A percentile compares a stretch with the other conserved stretches of the same genome.
Conservation (phyloP, 2,113 vertebrate genomes). For the Phyllostomus discolor region DNA sequence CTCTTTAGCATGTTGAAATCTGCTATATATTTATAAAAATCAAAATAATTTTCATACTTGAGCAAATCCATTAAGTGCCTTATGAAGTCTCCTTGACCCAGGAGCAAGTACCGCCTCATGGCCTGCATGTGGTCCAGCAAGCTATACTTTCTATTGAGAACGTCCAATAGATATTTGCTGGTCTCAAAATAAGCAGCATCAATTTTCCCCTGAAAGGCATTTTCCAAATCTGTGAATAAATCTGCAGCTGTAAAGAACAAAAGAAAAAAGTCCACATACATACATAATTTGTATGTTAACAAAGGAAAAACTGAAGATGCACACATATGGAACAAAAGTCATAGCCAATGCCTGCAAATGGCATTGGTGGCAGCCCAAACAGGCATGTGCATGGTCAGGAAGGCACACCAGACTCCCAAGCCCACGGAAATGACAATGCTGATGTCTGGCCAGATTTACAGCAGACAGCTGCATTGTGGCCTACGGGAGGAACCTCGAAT, state of each 20-base stretch:
- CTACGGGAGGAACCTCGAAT: neutral
- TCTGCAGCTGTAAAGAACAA: conserved; percentile 84
- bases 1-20: neutral
- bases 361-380: neutral
- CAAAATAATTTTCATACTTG: conserved; percentile 85
- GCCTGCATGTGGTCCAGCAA: conserved; percentile 97
- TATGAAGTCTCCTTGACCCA: conserved; percentile 98
- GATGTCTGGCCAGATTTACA: rapidly evolving
- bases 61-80: conserved; percentile 98
- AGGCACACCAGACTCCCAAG: neutral
- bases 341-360: neutral
- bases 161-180: conserved; percentile 94
- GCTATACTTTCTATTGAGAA: conserved; percentile 94
- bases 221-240: conserved; percentile 95
- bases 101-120: conserved; percentile 95
- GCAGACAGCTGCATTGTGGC: neutral
- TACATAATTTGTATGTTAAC: neutral
- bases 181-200: conserved; percentile 97
- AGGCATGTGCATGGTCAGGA: neutral
- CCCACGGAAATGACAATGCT: neutral
- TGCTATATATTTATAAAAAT: no score
- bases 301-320: neutral
- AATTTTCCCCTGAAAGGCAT: conserved; percentile 95
- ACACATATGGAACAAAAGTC: rapidly evolving
- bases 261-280: neutral